phyloP scores from a whole-genome alignment of 1,140 invertebrate genomes.

The Pogonomyrmex californicus region DNA sequence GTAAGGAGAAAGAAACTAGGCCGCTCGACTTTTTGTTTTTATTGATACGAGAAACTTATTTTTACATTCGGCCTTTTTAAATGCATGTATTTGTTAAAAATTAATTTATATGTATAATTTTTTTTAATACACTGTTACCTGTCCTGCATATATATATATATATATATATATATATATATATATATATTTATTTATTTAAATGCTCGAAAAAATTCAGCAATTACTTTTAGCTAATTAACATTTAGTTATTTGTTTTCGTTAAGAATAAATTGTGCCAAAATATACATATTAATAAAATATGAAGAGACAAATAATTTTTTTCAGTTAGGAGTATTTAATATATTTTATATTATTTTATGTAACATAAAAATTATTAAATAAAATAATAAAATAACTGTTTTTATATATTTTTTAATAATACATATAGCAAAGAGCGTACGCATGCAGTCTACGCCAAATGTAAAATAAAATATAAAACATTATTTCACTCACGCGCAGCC shows the following conservation, averaged over 20 bases:
- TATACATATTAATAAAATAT: slow-evolving; percentile 15
- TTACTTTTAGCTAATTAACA: neutral
- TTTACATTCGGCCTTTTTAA: neutral
- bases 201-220: neutral
- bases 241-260: slow-evolving; percentile 1
- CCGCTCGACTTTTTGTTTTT: neutral
- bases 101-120: slow-evolving; percentile 11
- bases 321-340: neutral
- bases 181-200: neutral
- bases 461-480: neutral
- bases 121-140: neutral
- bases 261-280: neutral
- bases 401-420: neutral
- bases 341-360: slow-evolving; percentile 7
- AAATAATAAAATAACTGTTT: neutral
- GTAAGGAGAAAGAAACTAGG: slow-evolving; percentile 12
- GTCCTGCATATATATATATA: neutral
- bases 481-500: slow-evolving; percentile 10
- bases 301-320: slow-evolving; percentile 11
- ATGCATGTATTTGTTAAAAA: slow-evolving; percentile 21
- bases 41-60: slow-evolving; percentile 18
- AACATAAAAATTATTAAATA: neutral
- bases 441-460: neutral
- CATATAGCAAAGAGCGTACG: neutral
- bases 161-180: neutral